A percentile compares a stretch with the other conserved stretches of the same genome.
Conservation (phyloP, 2,113 vertebrate species). For the Callospermophilus lateralis region DNA sequence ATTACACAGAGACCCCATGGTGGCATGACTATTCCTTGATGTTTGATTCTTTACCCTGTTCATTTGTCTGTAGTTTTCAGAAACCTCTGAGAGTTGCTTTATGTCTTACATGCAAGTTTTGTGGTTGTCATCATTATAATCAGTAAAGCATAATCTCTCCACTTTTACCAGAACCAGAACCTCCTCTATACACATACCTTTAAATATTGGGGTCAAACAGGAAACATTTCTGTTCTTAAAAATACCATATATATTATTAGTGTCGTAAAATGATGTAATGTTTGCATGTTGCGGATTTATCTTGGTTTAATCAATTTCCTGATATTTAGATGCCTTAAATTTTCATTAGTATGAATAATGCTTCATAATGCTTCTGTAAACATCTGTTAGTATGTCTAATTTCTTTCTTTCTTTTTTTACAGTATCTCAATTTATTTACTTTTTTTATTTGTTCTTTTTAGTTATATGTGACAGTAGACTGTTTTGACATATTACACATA, state of each 20-base stretch:
- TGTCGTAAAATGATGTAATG: no score
- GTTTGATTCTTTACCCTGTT: background rate
- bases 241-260: no score
- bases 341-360: background rate
- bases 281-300: no score
- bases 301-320: no score
- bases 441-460: no score
- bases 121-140: background rate
- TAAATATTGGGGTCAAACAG: background rate
- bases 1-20: background rate
- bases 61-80: background rate
- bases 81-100: background rate
- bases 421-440: no score
- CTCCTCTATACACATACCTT: background rate
- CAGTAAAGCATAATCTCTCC: background rate
- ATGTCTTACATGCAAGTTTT: background rate
- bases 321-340: no score
- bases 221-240: no score
- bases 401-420: no score
- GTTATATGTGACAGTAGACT: no score
- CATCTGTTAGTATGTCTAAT: background rate
- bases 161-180: background rate
- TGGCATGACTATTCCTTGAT: background rate
- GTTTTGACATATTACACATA: no score
- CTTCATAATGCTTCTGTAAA: background rate